phyloP scores from a whole-genome alignment of 2,888 invertebrate species.

The Metalampra italica region DNA sequence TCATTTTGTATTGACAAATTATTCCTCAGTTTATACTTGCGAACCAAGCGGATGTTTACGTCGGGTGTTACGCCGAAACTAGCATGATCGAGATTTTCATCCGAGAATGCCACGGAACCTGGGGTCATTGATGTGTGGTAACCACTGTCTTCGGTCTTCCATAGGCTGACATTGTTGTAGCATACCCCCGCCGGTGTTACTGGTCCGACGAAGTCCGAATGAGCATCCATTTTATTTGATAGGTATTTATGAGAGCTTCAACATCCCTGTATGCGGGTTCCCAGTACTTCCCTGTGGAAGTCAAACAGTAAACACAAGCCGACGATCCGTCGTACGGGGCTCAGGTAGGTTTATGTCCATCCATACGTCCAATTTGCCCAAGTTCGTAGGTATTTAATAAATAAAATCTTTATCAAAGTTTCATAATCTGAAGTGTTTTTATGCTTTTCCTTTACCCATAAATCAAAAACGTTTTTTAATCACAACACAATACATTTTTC shows the following conservation, averaged over 20 bases:
- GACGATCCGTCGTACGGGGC: too few species aligned
- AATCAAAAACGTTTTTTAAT: too few species aligned
- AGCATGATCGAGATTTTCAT: slow-evolving; percentile 43
- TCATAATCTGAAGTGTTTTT: too few species aligned
- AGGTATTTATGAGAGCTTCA: neutral
- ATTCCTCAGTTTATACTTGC: slow-evolving; percentile 23
- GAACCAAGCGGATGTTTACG: slow-evolving; percentile 23
- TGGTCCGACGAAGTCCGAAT: slow-evolving; percentile 43
- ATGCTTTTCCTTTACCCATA: too few species aligned
- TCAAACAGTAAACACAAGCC: too few species aligned
- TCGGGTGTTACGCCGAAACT: slow-evolving; percentile 36
- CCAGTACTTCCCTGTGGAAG: too few species aligned
- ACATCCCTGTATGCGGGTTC: neutral
- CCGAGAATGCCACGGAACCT: slow-evolving; percentile 53
- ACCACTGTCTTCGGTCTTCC: slow-evolving; percentile 66
- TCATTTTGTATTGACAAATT: slow-evolving; percentile 11
- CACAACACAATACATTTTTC: too few species aligned
- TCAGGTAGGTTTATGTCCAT: too few species aligned
- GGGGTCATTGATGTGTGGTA: slow-evolving; percentile 67
- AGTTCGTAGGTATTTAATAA: too few species aligned
- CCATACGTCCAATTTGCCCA: too few species aligned
- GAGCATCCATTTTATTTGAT: slow-evolving; percentile 49
- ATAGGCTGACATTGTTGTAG: slow-evolving; percentile 43
- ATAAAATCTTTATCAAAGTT: too few species aligned
- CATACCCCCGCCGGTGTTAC: slow-evolving; percentile 43